These are phyloP conservation scores for Mohoua ochrocephala DNA, from an alignment of 2,113 vertebrate species.

Conservation along the genomic window DNA sequence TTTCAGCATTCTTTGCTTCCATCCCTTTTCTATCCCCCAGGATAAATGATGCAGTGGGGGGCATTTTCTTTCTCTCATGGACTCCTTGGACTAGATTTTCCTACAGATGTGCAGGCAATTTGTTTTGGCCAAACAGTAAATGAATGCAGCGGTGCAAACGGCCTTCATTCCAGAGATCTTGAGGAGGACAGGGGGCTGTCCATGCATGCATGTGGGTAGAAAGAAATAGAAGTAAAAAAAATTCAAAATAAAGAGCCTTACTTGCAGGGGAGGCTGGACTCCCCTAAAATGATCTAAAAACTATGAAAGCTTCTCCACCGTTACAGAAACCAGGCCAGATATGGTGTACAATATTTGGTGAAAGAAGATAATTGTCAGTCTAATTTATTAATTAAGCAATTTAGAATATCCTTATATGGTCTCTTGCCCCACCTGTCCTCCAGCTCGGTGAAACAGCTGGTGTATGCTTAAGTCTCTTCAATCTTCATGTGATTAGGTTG, in stretches of 20 bases:
- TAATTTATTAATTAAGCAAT: not conserved
- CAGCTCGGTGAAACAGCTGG: not conserved
- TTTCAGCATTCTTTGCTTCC: not conserved
- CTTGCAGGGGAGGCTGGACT: not conserved
- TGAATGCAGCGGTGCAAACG: not conserved
- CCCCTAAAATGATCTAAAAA: not conserved
- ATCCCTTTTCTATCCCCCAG: not conserved
- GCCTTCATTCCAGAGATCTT: not conserved
- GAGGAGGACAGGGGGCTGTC: fast-evolving
- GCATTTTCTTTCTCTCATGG: not conserved
- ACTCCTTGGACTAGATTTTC: not conserved
- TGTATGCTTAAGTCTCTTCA: not conserved
- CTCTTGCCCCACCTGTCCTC: not conserved
- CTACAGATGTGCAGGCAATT: not conserved
- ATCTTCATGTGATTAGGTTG: not conserved
- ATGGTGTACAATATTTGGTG: not conserved
- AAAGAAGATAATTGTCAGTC: not conserved
- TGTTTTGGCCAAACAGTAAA: not conserved
- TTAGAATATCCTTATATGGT: not conserved
- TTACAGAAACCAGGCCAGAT: not conserved
- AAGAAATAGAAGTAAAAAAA: not conserved
- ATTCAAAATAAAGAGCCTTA: not conserved
- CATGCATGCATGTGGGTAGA: not conserved
- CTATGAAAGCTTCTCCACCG: not conserved
- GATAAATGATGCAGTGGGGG: not conserved